These are phyloP conservation scores for Acrocephalus scirpaceus DNA, from an alignment of 2,797 vertebrate species.

Conservation along the genomic window DNA sequence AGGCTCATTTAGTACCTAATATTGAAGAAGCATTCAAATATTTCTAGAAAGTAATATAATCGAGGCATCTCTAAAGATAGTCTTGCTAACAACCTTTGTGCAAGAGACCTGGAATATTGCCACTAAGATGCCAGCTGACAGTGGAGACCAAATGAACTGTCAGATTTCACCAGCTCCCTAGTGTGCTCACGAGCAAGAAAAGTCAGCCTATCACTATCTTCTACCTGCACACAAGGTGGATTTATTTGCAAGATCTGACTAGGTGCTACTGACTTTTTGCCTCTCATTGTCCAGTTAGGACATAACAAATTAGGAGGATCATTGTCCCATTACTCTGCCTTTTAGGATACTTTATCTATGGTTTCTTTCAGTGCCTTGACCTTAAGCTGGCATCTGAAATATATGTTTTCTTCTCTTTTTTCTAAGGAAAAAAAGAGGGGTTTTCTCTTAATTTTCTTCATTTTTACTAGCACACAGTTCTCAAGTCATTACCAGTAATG, in stretches of 20 bases:
- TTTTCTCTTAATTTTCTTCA: background rate
- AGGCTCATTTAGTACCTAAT: conserved; percentile 39
- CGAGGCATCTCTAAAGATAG: background rate
- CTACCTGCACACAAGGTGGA: background rate
- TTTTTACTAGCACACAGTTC: background rate
- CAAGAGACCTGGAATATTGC: background rate
- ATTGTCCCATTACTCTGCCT: background rate
- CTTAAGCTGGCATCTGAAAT: background rate
- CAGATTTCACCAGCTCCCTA: background rate
- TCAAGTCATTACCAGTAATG: background rate
- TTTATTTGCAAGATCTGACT: background rate
- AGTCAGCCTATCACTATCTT: background rate
- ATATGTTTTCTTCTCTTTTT: background rate
- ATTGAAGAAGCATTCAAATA: background rate
- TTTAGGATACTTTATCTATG: background rate
- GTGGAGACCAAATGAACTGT: background rate
- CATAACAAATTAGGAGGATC: background rate
- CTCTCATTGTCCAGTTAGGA: background rate
- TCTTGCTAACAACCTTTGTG: background rate
- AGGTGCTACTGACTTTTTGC: background rate
- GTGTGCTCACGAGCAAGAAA: background rate
- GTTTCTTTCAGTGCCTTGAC: background rate
- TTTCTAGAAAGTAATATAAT: background rate
- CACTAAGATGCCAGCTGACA: background rate
- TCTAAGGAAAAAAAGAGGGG: rapidly evolving